phyloP scores from a whole-genome alignment of 2,113 vertebrate genomes.

The Micromys minutus region DNA sequence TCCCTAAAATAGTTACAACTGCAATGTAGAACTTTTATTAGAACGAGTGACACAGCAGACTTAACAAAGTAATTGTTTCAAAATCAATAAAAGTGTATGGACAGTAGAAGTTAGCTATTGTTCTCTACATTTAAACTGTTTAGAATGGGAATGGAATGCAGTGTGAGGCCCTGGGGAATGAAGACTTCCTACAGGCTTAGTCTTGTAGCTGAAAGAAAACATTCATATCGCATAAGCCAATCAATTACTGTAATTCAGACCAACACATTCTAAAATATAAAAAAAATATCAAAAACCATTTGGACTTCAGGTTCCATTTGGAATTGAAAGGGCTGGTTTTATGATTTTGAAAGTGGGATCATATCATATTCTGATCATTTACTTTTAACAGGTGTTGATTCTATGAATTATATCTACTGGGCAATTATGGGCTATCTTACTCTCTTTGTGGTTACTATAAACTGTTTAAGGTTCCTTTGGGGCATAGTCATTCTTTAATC shows the following conservation, averaged over 20 bases:
- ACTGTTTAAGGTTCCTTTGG: neutral
- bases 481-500: neutral
- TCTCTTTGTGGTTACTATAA: neutral
- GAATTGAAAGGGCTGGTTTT: neutral
- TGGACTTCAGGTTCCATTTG: neutral
- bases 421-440: neutral
- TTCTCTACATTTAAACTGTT: neutral
- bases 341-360: neutral
- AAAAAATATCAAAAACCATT: neutral
- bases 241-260: neutral
- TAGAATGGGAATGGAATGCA: neutral
- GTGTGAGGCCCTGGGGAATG: fast-evolving
- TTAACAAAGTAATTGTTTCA: neutral
- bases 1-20: neutral
- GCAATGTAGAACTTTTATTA: neutral
- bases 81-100: neutral
- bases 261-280: neutral
- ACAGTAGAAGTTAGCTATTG: neutral
- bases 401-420: neutral
- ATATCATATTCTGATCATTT: neutral
- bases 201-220: neutral
- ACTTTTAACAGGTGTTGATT: neutral
- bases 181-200: neutral
- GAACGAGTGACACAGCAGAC: neutral
- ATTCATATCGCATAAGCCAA: neutral